Conservation (phyloP, 2,113 vertebrate genomes). For the Pituophis catenifer region DNA sequence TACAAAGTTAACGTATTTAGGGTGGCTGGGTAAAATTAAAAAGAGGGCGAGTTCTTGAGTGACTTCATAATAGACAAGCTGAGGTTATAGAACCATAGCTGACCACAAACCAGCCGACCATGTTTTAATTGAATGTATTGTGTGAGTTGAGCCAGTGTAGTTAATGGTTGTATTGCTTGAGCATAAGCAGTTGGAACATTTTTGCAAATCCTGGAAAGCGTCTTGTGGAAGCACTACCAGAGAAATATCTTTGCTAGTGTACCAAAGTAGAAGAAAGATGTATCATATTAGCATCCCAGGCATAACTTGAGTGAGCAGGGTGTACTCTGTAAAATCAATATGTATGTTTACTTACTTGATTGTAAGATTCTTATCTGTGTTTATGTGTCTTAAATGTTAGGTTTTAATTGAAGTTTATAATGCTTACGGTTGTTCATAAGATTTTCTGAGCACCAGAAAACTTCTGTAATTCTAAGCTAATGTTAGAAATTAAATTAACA, state of each 20-base stretch:
- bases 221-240: not conserved
- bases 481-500: not conserved
- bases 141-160: not conserved
- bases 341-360: conserved; percentile 38
- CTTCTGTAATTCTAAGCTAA: not conserved
- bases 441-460: not conserved
- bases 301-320: not conserved
- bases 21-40: not conserved
- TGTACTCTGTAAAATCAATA: conserved; percentile 48
- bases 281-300: not conserved
- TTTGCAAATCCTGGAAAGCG: not conserved
- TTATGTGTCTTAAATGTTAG: conserved; percentile 33
- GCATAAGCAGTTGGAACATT: not conserved
- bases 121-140: not conserved
- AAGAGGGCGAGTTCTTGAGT: not conserved
- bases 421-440: not conserved
- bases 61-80: not conserved
- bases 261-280: not conserved
- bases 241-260: not conserved
- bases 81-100: not conserved
- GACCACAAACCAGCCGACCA: not conserved
- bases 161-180: not conserved
- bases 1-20: not conserved
- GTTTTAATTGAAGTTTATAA: not conserved
- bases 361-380: conserved; percentile 28